Evolutionary conservation across 2,113 vertebrate species (phyloP).

Genomic region (Galemys pyrenaicus): DNA sequence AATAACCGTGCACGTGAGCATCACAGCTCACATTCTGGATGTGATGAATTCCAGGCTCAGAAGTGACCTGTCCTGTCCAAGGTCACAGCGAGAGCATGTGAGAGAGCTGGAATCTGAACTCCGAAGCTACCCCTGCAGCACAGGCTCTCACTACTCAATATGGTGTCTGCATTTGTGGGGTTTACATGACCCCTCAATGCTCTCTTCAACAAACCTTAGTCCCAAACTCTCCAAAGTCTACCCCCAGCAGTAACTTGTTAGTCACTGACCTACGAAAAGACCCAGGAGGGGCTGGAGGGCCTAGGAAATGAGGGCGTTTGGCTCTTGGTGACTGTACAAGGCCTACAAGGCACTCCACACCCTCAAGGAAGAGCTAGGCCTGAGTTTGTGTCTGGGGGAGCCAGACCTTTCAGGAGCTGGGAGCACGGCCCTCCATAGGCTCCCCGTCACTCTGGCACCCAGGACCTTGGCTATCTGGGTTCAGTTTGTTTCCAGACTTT

Average conservation of each 20-base stretch:
- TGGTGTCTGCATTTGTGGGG: background rate
- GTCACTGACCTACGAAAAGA: background rate
- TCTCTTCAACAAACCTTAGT: conserved; percentile 5
- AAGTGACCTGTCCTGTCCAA: background rate
- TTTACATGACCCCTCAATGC: background rate
- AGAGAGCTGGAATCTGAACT: background rate
- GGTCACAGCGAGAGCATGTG: background rate
- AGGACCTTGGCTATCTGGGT: background rate
- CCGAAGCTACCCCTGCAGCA: background rate
- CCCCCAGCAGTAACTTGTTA: background rate
- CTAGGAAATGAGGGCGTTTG: background rate
- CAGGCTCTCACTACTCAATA: background rate
- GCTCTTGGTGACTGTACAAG: background rate
- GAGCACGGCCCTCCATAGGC: background rate
- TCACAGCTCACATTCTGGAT: background rate
- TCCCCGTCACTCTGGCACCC: background rate
- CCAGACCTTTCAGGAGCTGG: background rate
- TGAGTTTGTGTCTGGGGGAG: background rate
- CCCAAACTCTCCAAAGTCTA: background rate
- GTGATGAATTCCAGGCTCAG: background rate
- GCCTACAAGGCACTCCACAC: no score
- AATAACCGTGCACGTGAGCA: background rate
- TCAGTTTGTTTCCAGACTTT: background rate
- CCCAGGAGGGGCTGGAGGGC: background rate
- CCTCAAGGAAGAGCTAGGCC: background rate